phyloP scores from a whole-genome alignment of 2,797 vertebrate species.

The Pangasius krempfi region DNA sequence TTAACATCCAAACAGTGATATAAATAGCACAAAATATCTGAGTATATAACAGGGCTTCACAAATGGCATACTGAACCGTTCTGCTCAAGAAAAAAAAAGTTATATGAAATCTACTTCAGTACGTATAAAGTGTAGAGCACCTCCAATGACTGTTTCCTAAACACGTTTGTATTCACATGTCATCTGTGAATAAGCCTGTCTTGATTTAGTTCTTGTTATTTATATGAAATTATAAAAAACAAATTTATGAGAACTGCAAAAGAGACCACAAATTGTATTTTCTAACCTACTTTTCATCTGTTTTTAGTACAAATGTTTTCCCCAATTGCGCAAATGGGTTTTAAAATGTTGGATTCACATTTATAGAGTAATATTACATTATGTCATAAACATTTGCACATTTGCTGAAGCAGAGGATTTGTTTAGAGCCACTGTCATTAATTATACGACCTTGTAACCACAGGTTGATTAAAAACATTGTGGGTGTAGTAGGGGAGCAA shows the following conservation, averaged over 20 bases:
- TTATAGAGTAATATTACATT: constrained; percentile 7
- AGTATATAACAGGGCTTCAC: neutral
- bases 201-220: neutral
- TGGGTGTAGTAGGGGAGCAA: constrained; percentile 2
- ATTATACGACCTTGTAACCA: constrained; percentile 10
- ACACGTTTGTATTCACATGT: neutral
- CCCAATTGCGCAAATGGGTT: neutral
- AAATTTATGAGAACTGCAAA: neutral
- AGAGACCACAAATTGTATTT: constrained; percentile 3
- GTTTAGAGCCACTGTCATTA: constrained; percentile 7
- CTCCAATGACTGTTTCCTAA: neutral
- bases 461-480: constrained; percentile 11
- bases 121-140: neutral
- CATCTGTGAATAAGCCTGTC: neutral
- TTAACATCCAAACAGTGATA: neutral
- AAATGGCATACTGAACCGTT: neutral
- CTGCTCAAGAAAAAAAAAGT: neutral
- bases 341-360: neutral
- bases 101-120: neutral
- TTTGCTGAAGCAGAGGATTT: constrained; percentile 1
- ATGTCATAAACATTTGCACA: neutral
- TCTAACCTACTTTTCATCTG: neutral
- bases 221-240: neutral
- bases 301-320: neutral
- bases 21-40: neutral